Conservation (phyloP, 2,113 vertebrate genomes). For the Ailuropoda melanoleuca region DNA sequence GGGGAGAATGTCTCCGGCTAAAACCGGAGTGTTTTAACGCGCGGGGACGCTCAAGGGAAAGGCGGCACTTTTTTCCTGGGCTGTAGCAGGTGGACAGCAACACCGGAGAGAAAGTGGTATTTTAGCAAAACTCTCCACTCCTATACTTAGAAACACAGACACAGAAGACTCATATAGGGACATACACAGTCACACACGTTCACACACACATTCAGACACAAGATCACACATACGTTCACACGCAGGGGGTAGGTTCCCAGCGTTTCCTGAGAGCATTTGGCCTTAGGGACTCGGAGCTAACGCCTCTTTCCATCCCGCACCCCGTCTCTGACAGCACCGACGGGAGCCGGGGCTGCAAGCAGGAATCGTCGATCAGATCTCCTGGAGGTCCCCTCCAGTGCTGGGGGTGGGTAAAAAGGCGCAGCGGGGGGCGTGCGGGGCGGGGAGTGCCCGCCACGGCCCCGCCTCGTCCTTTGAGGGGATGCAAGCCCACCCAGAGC, state of each 20-base stretch:
- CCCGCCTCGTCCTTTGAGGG: rapidly evolving
- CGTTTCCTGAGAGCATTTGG: not conserved
- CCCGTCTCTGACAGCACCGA: not conserved
- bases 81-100: conserved; percentile 8
- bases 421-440: rapidly evolving
- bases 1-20: not conserved
- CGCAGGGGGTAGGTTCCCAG: not conserved
- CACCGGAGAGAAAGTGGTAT: not conserved
- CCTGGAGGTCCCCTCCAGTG: not conserved
- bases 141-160: not conserved
- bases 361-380: rapidly evolving
- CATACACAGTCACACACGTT: not conserved
- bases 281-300: not conserved
- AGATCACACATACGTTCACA: not conserved
- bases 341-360: rapidly evolving
- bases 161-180: rapidly evolving
- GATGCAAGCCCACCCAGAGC: rapidly evolving
- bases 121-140: not conserved
- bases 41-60: rapidly evolving
- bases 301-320: rapidly evolving
- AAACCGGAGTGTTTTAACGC: not conserved
- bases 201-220: not conserved
- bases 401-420: too few relatives aligned
- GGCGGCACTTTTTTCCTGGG: not conserved
- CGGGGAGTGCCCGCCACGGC: rapidly evolving